Base-by-base conservation (phyloP, 2,113 vertebrate genomes). In the Agelaius phoeniceus region DNA sequence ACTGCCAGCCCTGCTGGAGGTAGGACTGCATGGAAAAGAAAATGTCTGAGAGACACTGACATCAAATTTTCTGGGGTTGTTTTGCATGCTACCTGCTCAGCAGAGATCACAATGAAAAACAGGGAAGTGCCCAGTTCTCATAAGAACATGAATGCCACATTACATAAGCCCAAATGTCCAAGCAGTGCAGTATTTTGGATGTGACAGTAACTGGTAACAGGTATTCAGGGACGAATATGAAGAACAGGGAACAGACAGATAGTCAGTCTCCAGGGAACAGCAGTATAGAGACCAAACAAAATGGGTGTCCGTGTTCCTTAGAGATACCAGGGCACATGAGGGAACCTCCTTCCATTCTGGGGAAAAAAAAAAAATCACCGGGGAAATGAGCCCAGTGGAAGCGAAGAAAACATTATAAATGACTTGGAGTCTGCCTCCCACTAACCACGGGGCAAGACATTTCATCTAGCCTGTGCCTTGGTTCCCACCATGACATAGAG, bases 391-490 rank as follows among this genome's bases (percentile, higher is more conserved):
- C 79, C 48, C 59, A 41, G 51, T 69, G 52, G 55, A 66, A 88
- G 63, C 17, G 48, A 87, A 73, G 79, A 93, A 96, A 94, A 76
- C 0, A 0, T 66, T 93, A 79, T 20, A 74, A 91, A 95, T 7
- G 0, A 62, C 63, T 88, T 90, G 55, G 41, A 91, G 48, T n/a
- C 48, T 59, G 28, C 33, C 27, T 86, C 68, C 35, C 27, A 61
- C 68, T 75, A 88, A 86, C 35, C 65, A 88, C 0, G 0, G 82
- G n/a, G 59, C 78, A 86, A 90, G 52, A 59, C 7, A 24, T 90
- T 94, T 83, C 43, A 49, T 76, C 28, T 74, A 71, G 51, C 51
- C 61, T 49, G 37, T 93, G 93, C 63, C 88, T 93, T 52, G 77
- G 52, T 44, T 86, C 79, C 75, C 82, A 55, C 55, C 44, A 41